Base-by-base conservation (phyloP, 2,888 invertebrate genomes). In the Apeira syringaria region DNA sequence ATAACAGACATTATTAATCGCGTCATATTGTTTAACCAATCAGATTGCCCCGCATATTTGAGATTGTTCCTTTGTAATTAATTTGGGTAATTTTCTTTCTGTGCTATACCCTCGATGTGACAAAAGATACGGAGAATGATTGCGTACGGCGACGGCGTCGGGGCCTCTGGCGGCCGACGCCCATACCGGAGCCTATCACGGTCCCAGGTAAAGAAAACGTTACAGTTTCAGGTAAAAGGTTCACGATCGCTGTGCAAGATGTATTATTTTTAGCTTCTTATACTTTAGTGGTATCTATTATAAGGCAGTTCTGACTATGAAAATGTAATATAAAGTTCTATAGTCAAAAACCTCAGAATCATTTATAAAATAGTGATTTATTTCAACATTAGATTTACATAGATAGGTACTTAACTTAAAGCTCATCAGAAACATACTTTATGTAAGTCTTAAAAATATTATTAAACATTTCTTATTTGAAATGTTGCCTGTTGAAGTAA, bases 41-140 rank as follows among this genome's bases (percentile, higher is more conserved):
- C 20, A 20, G 20, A 20, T 1, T 7, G 2, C 20, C 20, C 7
- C 20, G 20, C 20, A 7, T 7, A 7, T 20, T 7, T 15, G 2
- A 15, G 15, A 3, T 15, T 15, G 15, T n/a, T n/a, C 5, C 32
- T 6, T 24, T 22, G 22, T 32, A 9, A 32, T 9, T 32, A 42
- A 36, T 22, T 32, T 32, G n/a, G 12, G 4, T 33, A 29, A 11
- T 26, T 32, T 38, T 40, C 15, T 34, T 29, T 32, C 29, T 22
- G 12, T 44, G 45, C 44, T 41, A 43, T 17, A 25, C 41, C 37
- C 24, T 29, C 34, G 9, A 32, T 32, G 9, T 11, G 30, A 6
- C 12, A 15, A 8, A 25, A 41, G 33, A 44, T 24, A 7, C 31
- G 30, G 42, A 30, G 24, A 4, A 8, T 11, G 43, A 43, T 15